Evolutionary conservation across 1,140 invertebrate species (phyloP).

Genomic region (Sinonovacula constricta): DNA sequence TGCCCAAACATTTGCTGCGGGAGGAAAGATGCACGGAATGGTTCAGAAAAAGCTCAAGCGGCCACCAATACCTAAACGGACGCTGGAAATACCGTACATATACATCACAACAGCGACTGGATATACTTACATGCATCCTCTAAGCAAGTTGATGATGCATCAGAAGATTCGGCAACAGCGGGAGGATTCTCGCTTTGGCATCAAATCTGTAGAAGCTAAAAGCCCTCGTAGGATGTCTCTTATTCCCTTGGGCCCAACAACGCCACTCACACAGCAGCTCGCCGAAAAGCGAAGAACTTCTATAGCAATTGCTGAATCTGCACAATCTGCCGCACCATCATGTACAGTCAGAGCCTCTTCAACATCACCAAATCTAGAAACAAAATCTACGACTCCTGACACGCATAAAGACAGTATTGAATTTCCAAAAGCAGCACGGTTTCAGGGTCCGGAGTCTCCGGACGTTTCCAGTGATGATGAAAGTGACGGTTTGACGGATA

Average conservation of each 20-base stretch:
- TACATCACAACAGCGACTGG: slow-evolving; percentile 16
- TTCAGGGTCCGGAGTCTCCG: neutral
- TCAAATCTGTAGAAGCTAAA: too few relatives aligned
- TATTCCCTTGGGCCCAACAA: too few relatives aligned
- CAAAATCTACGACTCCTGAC: too few relatives aligned
- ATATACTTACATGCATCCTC: slow-evolving; percentile 22
- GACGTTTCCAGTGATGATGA: neutral
- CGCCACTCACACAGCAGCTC: too few relatives aligned
- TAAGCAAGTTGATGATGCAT: neutral
- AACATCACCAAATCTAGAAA: too few relatives aligned
- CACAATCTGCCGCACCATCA: too few relatives aligned
- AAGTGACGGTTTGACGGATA: neutral
- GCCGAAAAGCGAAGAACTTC: neutral
- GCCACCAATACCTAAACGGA: neutral
- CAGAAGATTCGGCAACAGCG: too few relatives aligned
- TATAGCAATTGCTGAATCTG: neutral
- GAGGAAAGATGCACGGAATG: slow-evolving; percentile 2
- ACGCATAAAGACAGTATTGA: too few relatives aligned
- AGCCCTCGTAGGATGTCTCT: too few relatives aligned
- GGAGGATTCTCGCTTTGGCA: too few relatives aligned
- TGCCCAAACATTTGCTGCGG: neutral
- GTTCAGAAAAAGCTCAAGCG: neutral
- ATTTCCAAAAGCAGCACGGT: slow-evolving; percentile 10
- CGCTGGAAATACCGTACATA: slow-evolving; percentile 8
- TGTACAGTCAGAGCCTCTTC: too few relatives aligned